Percentiles rank a stretch among this genome's conserved stretches.
Evolutionary conservation across 1,140 invertebrate genomes (phyloP).

Genomic region (Epicauta chinensis): DNA sequence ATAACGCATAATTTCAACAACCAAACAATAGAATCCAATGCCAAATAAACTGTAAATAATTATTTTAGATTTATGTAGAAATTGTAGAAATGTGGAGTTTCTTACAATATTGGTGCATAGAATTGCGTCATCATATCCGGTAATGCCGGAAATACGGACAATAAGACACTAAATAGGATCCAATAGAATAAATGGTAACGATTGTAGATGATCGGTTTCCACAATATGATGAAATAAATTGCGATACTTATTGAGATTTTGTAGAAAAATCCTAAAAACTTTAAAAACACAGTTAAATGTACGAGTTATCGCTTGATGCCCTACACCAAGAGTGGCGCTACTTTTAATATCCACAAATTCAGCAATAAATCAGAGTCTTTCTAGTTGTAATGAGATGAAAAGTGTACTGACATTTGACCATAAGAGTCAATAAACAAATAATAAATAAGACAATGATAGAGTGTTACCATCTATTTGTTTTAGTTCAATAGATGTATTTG

Average conservation of each 20-base stretch:
- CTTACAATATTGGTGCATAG: slow-evolving; percentile 28
- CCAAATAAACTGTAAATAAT: slow-evolving; percentile 21
- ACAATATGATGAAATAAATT: not conserved
- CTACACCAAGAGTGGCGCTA: not conserved
- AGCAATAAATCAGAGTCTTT: too few species aligned
- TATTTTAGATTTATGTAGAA: slow-evolving; percentile 3
- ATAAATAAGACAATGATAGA: too few species aligned
- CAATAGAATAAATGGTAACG: too few species aligned
- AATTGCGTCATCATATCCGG: slow-evolving; percentile 34
- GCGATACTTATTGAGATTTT: slow-evolving; percentile 2
- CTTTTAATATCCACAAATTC: too few species aligned
- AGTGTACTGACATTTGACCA: too few species aligned
- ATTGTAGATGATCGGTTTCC: too few species aligned
- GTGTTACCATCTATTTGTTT: too few species aligned
- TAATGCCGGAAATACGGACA: slow-evolving; percentile 30
- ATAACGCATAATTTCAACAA: slow-evolving; percentile 4
- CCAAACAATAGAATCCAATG: slow-evolving; percentile 14
- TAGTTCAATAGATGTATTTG: too few species aligned
- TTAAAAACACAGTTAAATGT: not conserved
- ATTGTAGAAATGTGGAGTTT: not conserved
- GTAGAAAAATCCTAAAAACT: slow-evolving; percentile 4
- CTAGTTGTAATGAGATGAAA: too few species aligned
- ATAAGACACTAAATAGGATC: slow-evolving; percentile 9
- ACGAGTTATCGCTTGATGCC: not conserved
- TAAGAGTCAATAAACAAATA: too few species aligned